phyloP scores from a whole-genome alignment of 2,888 invertebrate genomes.

The Nomada ruficornis region DNA sequence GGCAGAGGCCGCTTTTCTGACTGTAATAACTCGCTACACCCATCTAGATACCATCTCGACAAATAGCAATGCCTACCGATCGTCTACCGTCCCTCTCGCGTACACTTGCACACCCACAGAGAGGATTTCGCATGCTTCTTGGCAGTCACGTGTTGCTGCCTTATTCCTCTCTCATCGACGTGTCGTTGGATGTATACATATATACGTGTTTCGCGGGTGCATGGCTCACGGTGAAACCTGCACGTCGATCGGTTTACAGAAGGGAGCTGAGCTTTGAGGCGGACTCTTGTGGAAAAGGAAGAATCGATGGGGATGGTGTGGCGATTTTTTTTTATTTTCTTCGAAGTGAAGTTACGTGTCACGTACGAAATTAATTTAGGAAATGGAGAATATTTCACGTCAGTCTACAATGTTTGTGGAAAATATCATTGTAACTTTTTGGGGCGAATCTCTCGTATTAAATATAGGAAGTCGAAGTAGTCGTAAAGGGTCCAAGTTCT shows the following conservation, averaged over 20 bases:
- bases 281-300: not conserved
- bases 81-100: constrained; percentile 63
- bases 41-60: constrained; percentile 81
- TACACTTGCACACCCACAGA: constrained; percentile 43
- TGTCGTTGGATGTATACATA: constrained; percentile 32
- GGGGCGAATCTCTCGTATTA: no score
- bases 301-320: not conserved
- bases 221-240: constrained; percentile 41
- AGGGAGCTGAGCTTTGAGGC: not conserved
- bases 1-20: constrained; percentile 70
- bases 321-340: not conserved
- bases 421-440: no score
- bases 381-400: no score
- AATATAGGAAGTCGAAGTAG: no score
- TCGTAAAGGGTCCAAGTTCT: no score
- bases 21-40: constrained; percentile 81
- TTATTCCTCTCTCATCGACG: constrained; percentile 57
- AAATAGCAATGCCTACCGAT: constrained; percentile 80
- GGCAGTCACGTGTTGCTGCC: constrained; percentile 42
- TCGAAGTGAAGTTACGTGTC: no score
- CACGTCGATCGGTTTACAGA: constrained; percentile 8
- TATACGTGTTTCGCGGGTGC: constrained; percentile 21
- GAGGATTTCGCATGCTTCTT: constrained; percentile 55
- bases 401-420: no score
- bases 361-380: no score